A percentile compares a stretch with the other conserved stretches of the same genome.
These are phyloP conservation scores for Fopius arisanus DNA, from an alignment of 1,140 invertebrate genomes.

Conservation along the genomic window DNA sequence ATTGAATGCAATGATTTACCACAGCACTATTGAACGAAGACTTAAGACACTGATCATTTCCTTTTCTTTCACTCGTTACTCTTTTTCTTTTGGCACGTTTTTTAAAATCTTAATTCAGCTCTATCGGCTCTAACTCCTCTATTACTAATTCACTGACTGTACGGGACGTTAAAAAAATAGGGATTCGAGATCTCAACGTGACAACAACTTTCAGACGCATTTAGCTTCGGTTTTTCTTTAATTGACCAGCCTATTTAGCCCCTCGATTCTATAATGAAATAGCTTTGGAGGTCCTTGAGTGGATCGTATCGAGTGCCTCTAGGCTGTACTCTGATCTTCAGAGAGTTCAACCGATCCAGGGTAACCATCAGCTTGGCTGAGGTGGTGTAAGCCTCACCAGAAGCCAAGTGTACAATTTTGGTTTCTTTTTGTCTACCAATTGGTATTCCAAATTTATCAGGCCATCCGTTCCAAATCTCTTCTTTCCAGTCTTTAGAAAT, in stretches of 20 bases:
- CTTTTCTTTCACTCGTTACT: constrained; percentile 1
- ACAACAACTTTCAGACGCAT: background rate
- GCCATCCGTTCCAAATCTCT: constrained; percentile 84
- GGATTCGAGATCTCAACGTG: constrained; percentile 22
- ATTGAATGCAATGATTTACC: background rate
- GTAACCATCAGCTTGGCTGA: constrained; percentile 66
- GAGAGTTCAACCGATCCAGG: constrained; percentile 57
- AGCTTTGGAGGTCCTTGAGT: background rate
- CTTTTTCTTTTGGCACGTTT: constrained; percentile 31
- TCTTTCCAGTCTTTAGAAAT: constrained; percentile 81
- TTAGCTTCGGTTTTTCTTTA: background rate
- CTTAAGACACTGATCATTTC: constrained; percentile 22
- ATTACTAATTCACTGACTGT: constrained; percentile 9
- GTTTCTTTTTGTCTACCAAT: constrained; percentile 72
- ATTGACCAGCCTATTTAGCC: background rate
- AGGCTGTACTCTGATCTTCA: no score
- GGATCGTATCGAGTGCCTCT: no score
- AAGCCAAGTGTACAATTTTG: constrained; percentile 80
- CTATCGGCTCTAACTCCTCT: background rate
- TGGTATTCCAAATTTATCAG: constrained; percentile 87
- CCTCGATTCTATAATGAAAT: background rate
- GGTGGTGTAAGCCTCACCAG: constrained; percentile 71
- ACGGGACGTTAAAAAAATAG: constrained; percentile 32
- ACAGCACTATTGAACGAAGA: constrained; percentile 20
- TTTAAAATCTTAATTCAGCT: background rate